phyloP scores from a whole-genome alignment of 2,888 invertebrate genomes.

The Alloplasta piceator region DNA sequence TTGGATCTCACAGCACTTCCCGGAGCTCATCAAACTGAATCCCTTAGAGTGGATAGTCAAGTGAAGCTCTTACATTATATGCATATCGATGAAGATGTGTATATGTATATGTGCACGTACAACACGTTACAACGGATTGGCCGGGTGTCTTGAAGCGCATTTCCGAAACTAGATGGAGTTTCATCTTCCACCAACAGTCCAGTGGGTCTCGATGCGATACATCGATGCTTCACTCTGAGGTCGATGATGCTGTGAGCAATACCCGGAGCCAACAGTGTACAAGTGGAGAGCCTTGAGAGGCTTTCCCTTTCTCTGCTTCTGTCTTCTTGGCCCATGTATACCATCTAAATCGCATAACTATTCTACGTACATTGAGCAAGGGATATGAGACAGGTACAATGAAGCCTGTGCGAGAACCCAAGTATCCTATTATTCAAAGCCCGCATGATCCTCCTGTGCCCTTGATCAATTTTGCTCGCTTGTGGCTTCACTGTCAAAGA shows the following conservation, averaged over 20 bases:
- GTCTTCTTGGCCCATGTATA: slow-evolving; percentile 1
- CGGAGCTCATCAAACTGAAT: slow-evolving; percentile 46
- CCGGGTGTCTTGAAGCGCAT: slow-evolving; percentile 33
- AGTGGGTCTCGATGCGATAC: slow-evolving; percentile 10
- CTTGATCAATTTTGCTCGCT: slow-evolving; percentile 55
- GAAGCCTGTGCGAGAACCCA: slow-evolving; percentile 24
- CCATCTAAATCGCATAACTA: slow-evolving; percentile 25
- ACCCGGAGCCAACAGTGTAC: background rate
- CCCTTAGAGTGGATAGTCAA: slow-evolving; percentile 12
- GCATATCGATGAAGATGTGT: slow-evolving; percentile 52
- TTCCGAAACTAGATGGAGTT: slow-evolving; percentile 29
- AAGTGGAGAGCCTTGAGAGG: slow-evolving; percentile 24
- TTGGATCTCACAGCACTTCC: slow-evolving; percentile 29
- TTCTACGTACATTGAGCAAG: background rate
- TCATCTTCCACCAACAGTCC: slow-evolving; percentile 28
- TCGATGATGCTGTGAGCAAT: slow-evolving; percentile 7
- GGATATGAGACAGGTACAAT: background rate
- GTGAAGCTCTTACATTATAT: slow-evolving; percentile 44
- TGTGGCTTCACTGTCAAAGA: slow-evolving; percentile 51
- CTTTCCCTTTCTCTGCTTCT: background rate
- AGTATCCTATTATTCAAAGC: slow-evolving; percentile 35
- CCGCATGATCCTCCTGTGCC: slow-evolving; percentile 47
- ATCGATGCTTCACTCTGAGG: slow-evolving; percentile 5
- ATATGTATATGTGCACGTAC: no score
- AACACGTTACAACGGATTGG: slow-evolving; percentile 1